phyloP scores from a whole-genome alignment of 53 echinoderm and acorn worm species.

The Zoroaster sp. region DNA sequence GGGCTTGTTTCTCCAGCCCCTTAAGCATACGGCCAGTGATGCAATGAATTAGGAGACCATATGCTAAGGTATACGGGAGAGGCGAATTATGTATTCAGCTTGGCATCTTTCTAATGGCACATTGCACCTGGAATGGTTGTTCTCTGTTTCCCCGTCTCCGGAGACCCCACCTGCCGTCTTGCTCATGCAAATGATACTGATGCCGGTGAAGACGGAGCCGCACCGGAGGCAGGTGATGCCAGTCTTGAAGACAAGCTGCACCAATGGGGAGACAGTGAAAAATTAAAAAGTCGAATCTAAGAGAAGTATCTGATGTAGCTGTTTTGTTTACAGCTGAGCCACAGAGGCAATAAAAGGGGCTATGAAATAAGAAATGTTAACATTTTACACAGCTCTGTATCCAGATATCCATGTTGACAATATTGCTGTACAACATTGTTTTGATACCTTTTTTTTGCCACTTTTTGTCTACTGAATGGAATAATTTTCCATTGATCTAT shows the following conservation, averaged over 20 bases:
- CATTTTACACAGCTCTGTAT: no score
- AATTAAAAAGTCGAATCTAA: background rate
- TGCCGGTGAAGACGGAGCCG: background rate
- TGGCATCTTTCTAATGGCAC: slow-evolving; percentile 7
- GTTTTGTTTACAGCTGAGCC: no score
- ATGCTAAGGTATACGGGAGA: background rate
- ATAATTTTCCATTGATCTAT: no score
- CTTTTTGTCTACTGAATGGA: no score
- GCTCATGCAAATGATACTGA: slow-evolving; percentile 22
- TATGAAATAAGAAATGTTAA: no score
- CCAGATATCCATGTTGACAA: no score
- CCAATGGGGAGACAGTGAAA: background rate
- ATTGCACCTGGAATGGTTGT: slow-evolving; percentile 20
- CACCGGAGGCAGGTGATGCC: background rate
- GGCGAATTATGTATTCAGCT: background rate
- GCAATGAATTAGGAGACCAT: background rate
- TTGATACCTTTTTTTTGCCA: no score
- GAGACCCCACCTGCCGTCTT: slow-evolving; percentile 3
- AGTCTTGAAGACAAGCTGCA: background rate
- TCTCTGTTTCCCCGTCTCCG: background rate
- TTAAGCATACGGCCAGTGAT: background rate
- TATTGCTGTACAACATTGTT: no score
- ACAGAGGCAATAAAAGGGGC: no score
- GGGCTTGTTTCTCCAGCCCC: no score
- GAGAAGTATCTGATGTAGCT: background rate